Evolutionary conservation across 2,797 vertebrate genomes (phyloP).

Genomic region (Periophthalmus magnuspinnatus): DNA sequence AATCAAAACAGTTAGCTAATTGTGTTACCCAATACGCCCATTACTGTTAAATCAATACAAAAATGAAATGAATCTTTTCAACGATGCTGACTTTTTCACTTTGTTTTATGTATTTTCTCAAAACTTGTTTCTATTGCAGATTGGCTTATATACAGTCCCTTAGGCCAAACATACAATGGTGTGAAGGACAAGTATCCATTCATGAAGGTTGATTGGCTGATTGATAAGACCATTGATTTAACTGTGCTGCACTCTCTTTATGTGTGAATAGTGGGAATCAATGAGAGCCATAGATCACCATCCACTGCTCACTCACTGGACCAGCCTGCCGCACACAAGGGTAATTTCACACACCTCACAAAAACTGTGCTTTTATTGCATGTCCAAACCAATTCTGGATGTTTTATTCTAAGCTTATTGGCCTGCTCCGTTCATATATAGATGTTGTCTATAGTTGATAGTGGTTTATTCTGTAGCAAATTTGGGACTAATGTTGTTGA

Average conservation of each 20-base stretch:
- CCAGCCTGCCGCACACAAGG: constrained; percentile 11
- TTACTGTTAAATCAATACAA: constrained; percentile 7
- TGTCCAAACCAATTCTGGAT: neutral
- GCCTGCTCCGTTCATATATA: neutral
- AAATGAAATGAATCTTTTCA: neutral
- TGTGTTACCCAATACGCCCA: neutral
- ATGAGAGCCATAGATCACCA: constrained; percentile 14
- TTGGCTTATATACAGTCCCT: neutral
- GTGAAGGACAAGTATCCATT: constrained; percentile 49
- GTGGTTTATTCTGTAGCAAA: neutral
- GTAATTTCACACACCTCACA: constrained; percentile 14
- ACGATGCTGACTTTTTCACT: constrained; percentile 8
- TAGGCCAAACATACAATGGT: constrained; percentile 5
- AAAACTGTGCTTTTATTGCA: neutral
- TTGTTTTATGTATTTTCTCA: neutral
- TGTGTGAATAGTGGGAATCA: constrained; percentile 28
- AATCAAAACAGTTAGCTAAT: neutral
- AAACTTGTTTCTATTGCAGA: neutral
- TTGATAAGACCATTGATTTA: constrained; percentile 50
- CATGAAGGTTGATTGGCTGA: constrained; percentile 44
- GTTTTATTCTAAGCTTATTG: neutral
- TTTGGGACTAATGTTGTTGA: neutral
- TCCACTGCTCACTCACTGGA: neutral
- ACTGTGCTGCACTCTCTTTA: constrained; percentile 21
- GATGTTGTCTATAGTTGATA: neutral